Conservation (phyloP, 1,140 invertebrate species). For the Zeugodacus cucurbitae region DNA sequence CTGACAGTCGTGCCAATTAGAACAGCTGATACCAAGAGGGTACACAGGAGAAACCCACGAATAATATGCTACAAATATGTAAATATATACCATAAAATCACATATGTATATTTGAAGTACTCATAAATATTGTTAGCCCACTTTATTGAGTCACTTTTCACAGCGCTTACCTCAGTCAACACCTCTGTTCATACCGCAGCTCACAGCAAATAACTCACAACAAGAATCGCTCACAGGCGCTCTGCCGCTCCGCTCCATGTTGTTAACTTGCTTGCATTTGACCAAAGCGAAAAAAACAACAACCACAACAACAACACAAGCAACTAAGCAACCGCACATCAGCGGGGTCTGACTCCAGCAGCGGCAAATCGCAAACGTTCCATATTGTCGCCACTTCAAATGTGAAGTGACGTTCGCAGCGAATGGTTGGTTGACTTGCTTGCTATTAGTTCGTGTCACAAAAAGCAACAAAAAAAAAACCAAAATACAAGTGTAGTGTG, state of each 20-base stretch:
- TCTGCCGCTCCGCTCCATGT: background rate
- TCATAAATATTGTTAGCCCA: constrained; percentile 6
- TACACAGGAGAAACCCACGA: background rate
- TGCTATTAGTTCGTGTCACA: constrained; percentile 6
- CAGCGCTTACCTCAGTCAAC: background rate
- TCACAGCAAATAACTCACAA: background rate
- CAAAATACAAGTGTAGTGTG: background rate
- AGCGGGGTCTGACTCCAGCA: background rate
- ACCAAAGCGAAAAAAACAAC: background rate
- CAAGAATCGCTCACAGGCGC: background rate
- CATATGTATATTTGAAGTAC: background rate
- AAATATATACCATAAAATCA: background rate
- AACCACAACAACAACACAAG: background rate
- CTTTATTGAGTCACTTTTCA: background rate
- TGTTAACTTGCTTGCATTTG: background rate
- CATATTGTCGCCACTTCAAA: constrained; percentile 20
- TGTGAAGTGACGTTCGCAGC: constrained; percentile 18
- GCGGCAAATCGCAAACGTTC: constrained; percentile 1
- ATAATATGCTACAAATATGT: no score
- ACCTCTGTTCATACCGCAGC: background rate
- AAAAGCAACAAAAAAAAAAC: background rate
- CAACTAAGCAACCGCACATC: background rate
- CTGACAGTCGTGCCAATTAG: background rate
- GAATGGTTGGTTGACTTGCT: background rate
- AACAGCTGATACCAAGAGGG: background rate